Conservation (phyloP, 2,797 vertebrate genomes). For the Darevskia nairensis region DNA sequence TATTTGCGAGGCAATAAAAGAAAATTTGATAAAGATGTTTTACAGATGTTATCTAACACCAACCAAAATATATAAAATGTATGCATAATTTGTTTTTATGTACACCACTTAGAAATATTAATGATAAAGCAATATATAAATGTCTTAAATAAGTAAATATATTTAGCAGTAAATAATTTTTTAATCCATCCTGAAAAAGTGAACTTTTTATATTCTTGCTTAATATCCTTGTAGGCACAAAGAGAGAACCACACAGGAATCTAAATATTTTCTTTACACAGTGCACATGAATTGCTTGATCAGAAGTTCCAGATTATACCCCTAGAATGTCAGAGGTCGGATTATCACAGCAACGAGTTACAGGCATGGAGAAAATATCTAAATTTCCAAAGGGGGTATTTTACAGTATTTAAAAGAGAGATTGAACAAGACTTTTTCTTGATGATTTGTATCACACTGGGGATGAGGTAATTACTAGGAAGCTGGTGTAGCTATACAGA, state of each 20-base stretch:
- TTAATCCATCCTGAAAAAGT: neutral
- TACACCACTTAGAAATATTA: too few species aligned
- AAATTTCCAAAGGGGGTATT: neutral
- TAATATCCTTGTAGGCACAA: neutral
- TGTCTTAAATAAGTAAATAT: too few species aligned
- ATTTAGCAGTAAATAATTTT: too few species aligned
- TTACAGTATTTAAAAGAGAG: neutral
- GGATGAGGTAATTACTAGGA: neutral
- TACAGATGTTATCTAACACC: too few species aligned
- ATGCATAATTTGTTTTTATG: too few species aligned
- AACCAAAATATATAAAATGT: too few species aligned
- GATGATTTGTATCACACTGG: neutral
- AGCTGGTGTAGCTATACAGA: neutral
- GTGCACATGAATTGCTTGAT: neutral
- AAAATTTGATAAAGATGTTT: too few species aligned
- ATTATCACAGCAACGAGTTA: neutral
- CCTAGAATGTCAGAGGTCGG: neutral
- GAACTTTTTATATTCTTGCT: neutral
- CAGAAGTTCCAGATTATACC: neutral
- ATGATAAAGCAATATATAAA: too few species aligned
- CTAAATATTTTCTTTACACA: neutral
- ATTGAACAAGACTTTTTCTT: neutral
- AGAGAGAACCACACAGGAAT: neutral
- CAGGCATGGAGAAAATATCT: neutral
- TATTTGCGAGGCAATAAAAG: too few species aligned